Evolutionary conservation across 2,113 vertebrate genomes (phyloP).

Genomic region (Daubentonia madagascariensis): DNA sequence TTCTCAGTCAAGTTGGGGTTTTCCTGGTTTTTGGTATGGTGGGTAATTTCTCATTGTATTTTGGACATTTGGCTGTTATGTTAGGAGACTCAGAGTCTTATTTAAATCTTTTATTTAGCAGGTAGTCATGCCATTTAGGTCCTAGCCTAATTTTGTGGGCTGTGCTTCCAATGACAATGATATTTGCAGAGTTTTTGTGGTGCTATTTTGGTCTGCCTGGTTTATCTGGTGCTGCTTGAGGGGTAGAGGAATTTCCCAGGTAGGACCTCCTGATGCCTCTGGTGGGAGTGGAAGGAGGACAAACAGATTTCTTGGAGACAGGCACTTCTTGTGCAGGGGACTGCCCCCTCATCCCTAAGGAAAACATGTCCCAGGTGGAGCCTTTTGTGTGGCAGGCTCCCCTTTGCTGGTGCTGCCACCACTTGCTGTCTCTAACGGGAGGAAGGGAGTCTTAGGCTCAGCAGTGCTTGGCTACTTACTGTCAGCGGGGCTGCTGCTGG

Average conservation of each 20-base stretch:
- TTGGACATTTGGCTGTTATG: not conserved
- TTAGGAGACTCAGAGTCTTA: not conserved
- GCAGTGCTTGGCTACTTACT: not conserved
- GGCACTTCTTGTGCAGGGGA: not conserved
- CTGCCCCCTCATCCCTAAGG: not conserved
- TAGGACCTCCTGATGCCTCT: not conserved
- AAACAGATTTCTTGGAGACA: not conserved
- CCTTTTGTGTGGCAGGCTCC: not conserved
- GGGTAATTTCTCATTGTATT: not conserved
- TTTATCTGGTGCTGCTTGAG: not conserved
- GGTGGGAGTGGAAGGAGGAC: not conserved
- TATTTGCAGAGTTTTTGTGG: not conserved
- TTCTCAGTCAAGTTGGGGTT: not conserved
- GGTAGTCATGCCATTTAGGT: not conserved
- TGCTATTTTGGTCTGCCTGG: not conserved
- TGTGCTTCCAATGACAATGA: not conserved
- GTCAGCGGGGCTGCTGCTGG: not conserved
- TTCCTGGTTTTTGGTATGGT: not conserved
- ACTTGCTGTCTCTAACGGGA: not conserved
- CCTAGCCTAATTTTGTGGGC: not conserved
- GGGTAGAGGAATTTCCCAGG: not conserved
- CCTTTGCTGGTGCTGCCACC: not conserved
- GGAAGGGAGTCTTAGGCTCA: not conserved
- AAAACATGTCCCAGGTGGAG: not conserved
- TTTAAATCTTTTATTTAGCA: not conserved